These are phyloP conservation scores for Bubo scandiacus DNA, from an alignment of 2,113 vertebrate genomes.

Conservation along the genomic window DNA sequence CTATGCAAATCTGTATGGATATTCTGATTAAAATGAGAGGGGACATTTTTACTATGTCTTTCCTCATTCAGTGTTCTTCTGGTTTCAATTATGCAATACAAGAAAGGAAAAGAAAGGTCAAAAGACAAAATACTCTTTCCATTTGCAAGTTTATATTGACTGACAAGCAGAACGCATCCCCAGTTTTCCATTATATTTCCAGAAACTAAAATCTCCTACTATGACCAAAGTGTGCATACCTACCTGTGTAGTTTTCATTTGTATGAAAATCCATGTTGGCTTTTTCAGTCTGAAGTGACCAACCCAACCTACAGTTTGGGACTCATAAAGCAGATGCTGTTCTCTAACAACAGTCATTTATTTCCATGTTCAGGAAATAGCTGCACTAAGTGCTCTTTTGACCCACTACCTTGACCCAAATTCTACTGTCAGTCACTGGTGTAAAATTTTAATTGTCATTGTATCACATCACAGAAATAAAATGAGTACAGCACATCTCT, in stretches of 20 bases:
- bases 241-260: background rate
- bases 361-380: conserved; percentile 44
- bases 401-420: background rate
- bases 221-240: background rate
- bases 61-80: background rate
- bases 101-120: background rate
- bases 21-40: conserved; percentile 20
- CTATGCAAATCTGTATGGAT: background rate
- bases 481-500: background rate
- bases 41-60: background rate
- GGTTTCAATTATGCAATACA: background rate
- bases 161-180: background rate
- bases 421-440: background rate
- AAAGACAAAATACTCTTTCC: background rate
- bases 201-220: background rate
- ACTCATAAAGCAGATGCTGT: conserved; percentile 51
- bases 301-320: conserved; percentile 14
- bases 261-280: conserved; percentile 20
- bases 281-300: conserved; percentile 48
- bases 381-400: conserved; percentile 14
- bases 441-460: background rate
- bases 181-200: background rate
- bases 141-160: background rate
- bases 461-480: background rate
- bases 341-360: conserved; percentile 50